Percentiles rank a stretch among this genome's conserved stretches.
phyloP scores from a whole-genome alignment of 2,888 invertebrate genomes.

The Crocallis elinguaria region DNA sequence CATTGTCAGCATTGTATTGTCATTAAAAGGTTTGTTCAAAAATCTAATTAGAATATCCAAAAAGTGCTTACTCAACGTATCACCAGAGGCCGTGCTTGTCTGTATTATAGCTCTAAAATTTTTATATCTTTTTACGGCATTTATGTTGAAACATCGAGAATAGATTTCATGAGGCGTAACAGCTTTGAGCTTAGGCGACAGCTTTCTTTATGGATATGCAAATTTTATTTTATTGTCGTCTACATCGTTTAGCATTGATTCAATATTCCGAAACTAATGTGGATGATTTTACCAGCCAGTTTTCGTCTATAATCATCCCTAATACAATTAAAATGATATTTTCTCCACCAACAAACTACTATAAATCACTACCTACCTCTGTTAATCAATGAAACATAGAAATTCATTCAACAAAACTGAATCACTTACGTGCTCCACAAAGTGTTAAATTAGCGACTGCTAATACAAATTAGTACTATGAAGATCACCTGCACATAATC shows the following conservation, averaged over 20 bases:
- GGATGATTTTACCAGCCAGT: not conserved
- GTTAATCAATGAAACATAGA: constrained; percentile 35
- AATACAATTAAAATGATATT: too few species aligned
- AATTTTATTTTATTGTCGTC: constrained; percentile 39
- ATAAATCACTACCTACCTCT: not conserved
- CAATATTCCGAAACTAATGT: not conserved
- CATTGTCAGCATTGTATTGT: not conserved
- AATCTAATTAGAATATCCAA: not conserved
- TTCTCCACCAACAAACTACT: not conserved
- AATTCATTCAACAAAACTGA: constrained; percentile 29
- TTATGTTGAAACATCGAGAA: constrained; percentile 23
- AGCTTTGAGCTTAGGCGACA: too few species aligned
- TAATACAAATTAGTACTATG: constrained; percentile 8
- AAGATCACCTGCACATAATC: constrained; percentile 60
- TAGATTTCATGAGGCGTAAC: constrained; percentile 31
- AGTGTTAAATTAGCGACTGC: not conserved
- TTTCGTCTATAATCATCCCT: too few species aligned
- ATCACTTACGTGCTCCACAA: constrained; percentile 28
- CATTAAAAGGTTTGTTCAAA: constrained; percentile 3
- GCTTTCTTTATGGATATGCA: constrained; percentile 43
- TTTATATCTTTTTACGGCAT: not conserved
- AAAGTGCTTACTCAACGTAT: constrained; percentile 21
- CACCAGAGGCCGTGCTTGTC: not conserved
- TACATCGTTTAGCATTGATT: constrained; percentile 33
- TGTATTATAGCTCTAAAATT: not conserved